phyloP scores from a whole-genome alignment of 2,888 invertebrate genomes.

The Athalia circularis region DNA sequence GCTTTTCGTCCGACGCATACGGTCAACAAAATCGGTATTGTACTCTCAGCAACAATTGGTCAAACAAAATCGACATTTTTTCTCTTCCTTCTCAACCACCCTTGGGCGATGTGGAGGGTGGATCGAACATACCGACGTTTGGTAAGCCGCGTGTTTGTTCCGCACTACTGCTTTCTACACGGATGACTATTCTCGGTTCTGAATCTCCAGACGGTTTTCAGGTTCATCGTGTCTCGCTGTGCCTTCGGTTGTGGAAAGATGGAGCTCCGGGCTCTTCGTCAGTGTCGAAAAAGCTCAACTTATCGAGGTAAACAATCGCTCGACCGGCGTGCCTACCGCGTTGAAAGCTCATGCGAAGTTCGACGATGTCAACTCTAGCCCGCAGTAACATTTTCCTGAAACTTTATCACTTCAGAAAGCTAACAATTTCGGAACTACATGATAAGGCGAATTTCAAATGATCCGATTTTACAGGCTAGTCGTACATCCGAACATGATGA shows the following conservation, averaged over 20 bases:
- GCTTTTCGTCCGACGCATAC: too few species aligned
- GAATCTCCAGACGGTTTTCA: slow-evolving; percentile 8
- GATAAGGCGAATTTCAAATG: too few species aligned
- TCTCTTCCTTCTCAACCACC: too few species aligned
- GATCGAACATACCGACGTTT: not conserved
- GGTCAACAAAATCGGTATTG: too few species aligned
- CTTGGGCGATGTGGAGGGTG: too few species aligned
- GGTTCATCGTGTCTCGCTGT: not conserved
- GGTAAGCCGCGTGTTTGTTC: not conserved
- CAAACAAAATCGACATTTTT: too few species aligned
- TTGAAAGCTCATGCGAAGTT: not conserved
- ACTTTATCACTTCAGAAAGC: too few species aligned
- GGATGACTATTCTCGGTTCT: not conserved
- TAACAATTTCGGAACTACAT: too few species aligned
- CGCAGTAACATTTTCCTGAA: too few species aligned
- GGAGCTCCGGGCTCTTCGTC: not conserved
- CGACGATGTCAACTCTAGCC: too few species aligned
- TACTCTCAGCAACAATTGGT: too few species aligned
- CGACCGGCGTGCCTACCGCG: not conserved
- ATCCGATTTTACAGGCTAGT: not conserved
- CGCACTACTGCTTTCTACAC: not conserved
- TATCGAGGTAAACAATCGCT: not conserved
- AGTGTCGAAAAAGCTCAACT: not conserved
- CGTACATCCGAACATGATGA: not conserved
- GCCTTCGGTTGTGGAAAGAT: not conserved